Base-by-base conservation (phyloP, 2,797 vertebrate genomes). In the Girardinus metallicus region DNA sequence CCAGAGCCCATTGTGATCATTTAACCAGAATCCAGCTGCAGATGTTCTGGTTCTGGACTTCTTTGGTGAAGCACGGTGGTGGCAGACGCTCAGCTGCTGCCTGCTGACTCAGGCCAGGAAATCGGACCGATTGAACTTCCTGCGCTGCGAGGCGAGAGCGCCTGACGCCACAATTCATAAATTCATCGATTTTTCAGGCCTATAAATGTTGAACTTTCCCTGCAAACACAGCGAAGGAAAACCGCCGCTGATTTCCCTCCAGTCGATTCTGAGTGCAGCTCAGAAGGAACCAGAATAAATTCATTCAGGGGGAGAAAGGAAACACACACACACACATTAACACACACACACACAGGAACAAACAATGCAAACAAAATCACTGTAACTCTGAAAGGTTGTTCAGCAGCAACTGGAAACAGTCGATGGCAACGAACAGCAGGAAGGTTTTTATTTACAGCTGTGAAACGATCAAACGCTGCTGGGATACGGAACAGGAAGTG, bases 371-470 rank as follows among this genome's bases (percentile, higher is more conserved):
- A 49, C 34, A 75, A 43, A 75, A 62, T 36, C 68, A 60, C 53
- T 21, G 36, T n/a, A 70, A 0, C 74, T 47, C 18, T n/a, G 41
- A 55, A 79, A 73, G 71, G 82, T 71, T 78, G 26, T 53, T 53
- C 78, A 29, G 83, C 80, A 86, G 68, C 4, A 74, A 84, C 73
- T 80, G 79, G 57, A 82, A 83, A 78, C 85, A 78, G 78, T 87
- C 60, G 75, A 85, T 74, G 76, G 80, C 66, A 72, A 86, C 82
- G 71, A 86, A 81, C 76, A 82, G 86, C 68, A 3, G 73, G 78
- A 73, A 78, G 71, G 81, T 78, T 87, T 79, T 83, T 88, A 85
- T 91, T 91, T 78, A 83, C 76, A 5, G 23, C 4, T n/a, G 75
- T 87, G 86, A 89, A 47, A 47, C 15, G 15, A 47, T 5, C 4